Evolutionary conservation across 2,113 vertebrate genomes (phyloP).

Genomic region (Acanthochromis polyacanthus): DNA sequence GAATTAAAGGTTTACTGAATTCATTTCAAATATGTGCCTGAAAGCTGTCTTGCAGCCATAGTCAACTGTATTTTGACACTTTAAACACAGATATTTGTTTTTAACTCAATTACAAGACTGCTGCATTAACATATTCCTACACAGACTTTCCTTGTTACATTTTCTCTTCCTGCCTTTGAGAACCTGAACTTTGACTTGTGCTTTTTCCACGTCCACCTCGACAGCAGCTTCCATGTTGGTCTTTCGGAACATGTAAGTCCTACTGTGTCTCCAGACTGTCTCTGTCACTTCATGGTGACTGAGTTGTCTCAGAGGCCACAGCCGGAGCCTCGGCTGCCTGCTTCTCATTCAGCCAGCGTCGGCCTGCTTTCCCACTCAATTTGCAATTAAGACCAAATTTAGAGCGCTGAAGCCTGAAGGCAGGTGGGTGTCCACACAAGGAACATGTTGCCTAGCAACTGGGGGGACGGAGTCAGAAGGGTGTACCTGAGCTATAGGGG

Average conservation of each 20-base stretch:
- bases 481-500: constrained; percentile 80
- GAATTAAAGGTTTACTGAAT: neutral
- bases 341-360: constrained; percentile 83
- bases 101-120: neutral
- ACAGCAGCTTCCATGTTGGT: neutral
- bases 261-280: constrained; percentile 24
- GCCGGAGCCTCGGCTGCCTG: constrained; percentile 65
- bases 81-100: neutral
- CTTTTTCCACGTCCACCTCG: neutral
- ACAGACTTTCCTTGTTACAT: neutral
- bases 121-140: neutral
- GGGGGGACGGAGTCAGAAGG: constrained; percentile 32
- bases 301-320: constrained; percentile 45
- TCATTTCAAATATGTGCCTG: neutral
- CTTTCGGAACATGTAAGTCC: constrained; percentile 20
- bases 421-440: constrained; percentile 84
- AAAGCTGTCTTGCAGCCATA: neutral
- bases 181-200: constrained; percentile 1
- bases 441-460: constrained; percentile 85
- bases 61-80: neutral
- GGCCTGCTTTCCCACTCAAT: constrained; percentile 85
- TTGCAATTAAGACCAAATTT: constrained; percentile 89
- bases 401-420: constrained; percentile 87
- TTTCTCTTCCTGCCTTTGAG: neutral
- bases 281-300: constrained; percentile 50